Percentiles rank a stretch among this genome's conserved stretches.
Evolutionary conservation across 2,888 invertebrate genomes (phyloP).

Genomic region (Epirrita christyi): DNA sequence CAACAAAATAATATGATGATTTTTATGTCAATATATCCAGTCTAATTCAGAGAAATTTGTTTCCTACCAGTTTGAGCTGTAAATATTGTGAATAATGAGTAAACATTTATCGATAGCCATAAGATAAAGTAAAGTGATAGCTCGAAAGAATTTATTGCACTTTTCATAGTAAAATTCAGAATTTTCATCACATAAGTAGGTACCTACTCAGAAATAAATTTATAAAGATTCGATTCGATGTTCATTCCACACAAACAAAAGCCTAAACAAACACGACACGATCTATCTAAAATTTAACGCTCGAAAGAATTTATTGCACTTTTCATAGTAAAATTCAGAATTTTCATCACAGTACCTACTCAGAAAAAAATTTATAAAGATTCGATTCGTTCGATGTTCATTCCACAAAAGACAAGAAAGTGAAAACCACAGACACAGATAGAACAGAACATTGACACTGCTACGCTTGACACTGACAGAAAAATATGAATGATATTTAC

Average conservation of each 20-base stretch:
- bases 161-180: constrained; percentile 42
- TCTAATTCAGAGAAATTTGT: too few species aligned
- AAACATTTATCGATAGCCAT: constrained; percentile 84
- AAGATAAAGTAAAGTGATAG: constrained; percentile 72
- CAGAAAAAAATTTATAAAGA: not conserved
- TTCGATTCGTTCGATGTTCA: too few species aligned
- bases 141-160: constrained; percentile 62
- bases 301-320: constrained; percentile 63
- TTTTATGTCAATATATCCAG: not conserved
- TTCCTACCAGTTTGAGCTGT: constrained; percentile 78
- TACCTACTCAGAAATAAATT: not conserved
- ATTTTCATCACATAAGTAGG: not conserved
- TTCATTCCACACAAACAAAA: too few species aligned
- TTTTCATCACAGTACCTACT: not conserved
- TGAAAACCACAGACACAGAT: too few species aligned
- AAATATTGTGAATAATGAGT: constrained; percentile 83
- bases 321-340: constrained; percentile 36
- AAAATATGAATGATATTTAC: too few species aligned
- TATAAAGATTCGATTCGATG: not conserved
- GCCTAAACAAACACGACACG: constrained; percentile 1
- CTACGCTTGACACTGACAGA: too few species aligned
- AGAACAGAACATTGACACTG: too few species aligned
- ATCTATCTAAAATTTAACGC: constrained; percentile 29
- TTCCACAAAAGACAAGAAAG: too few species aligned
- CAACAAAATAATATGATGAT: constrained; percentile 11